These are phyloP conservation scores for Dunckerocampus dactyliophorus DNA, from an alignment of 2,113 vertebrate species.

Conservation along the genomic window DNA sequence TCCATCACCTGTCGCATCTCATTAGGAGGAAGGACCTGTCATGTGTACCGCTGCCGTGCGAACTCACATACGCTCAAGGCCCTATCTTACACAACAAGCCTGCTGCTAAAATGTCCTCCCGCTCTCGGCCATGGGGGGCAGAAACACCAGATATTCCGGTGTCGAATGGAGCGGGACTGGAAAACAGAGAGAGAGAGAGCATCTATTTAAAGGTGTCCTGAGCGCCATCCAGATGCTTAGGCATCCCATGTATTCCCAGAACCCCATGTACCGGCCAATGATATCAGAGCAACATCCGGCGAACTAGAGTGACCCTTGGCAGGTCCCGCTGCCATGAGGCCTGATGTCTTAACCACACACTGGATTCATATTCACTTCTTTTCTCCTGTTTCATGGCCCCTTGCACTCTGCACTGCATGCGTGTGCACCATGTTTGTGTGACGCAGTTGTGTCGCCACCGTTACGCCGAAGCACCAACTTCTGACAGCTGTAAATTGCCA, in stretches of 20 bases:
- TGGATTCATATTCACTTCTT: conserved; percentile 24
- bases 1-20: conserved; percentile 46
- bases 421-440: neutral
- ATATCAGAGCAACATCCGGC: conserved; percentile 60
- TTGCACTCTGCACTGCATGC: conserved; percentile 14
- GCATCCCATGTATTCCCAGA: conserved; percentile 60
- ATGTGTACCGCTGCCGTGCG: too few species aligned
- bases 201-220: conserved; percentile 57
- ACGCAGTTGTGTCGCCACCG: neutral
- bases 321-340: conserved; percentile 49
- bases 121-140: neutral
- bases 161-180: neutral
- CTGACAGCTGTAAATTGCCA: neutral
- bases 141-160: neutral
- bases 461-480: neutral
- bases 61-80: too few species aligned
- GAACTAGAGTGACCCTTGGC: conserved; percentile 59
- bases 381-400: too few species aligned
- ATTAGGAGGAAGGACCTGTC: conserved; percentile 21
- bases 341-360: conserved; percentile 38
- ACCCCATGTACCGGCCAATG: conserved; percentile 63
- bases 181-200: neutral
- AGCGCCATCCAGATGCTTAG: conserved; percentile 54
- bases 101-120: too few species aligned
- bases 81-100: too few species aligned